Evolutionary conservation across 1,140 invertebrate species (phyloP).

Genomic region (Drosophila nannoptera): DNA sequence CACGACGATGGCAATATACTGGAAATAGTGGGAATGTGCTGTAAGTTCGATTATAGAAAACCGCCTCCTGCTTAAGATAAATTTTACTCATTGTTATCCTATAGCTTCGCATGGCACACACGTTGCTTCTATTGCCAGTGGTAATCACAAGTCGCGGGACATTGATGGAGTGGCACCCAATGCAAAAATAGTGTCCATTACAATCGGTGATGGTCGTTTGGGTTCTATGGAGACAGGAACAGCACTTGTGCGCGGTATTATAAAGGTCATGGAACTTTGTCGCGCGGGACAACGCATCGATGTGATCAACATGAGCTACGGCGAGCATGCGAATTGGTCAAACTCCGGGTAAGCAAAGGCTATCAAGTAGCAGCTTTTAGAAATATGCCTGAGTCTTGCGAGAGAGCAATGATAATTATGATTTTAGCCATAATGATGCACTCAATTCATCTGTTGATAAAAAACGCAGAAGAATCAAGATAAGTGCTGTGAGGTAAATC

Average conservation of each 20-base stretch:
- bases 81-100: conserved; percentile 40
- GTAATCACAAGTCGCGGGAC: conserved; percentile 93
- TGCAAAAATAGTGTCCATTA: conserved; percentile 95
- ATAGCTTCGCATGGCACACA: conserved; percentile 96
- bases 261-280: conserved; percentile 88
- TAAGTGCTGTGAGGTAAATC: conserved; percentile 25
- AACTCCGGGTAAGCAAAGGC: conserved; percentile 87
- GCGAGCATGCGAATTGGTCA: conserved; percentile 94
- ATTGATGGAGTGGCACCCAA: conserved; percentile 97
- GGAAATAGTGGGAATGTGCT: conserved; percentile 95
- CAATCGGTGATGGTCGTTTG: conserved; percentile 93
- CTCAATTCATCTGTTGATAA: conserved; percentile 8
- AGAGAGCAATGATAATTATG: conserved; percentile 15
- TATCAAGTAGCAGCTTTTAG: conserved; percentile 18
- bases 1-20: conserved; percentile 94
- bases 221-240: conserved; percentile 97
- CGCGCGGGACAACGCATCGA: conserved; percentile 84
- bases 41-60: conserved; percentile 82
- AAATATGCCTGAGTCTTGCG: background rate
- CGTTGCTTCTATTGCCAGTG: conserved; percentile 96
- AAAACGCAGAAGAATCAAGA: conserved; percentile 33
- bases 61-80: background rate
- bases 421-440: conserved; percentile 33
- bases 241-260: conserved; percentile 93
- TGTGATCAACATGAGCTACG: conserved; percentile 99